Evolutionary conservation across 2,113 vertebrate species (phyloP).

Genomic region (Saimiri boliviensis): DNA sequence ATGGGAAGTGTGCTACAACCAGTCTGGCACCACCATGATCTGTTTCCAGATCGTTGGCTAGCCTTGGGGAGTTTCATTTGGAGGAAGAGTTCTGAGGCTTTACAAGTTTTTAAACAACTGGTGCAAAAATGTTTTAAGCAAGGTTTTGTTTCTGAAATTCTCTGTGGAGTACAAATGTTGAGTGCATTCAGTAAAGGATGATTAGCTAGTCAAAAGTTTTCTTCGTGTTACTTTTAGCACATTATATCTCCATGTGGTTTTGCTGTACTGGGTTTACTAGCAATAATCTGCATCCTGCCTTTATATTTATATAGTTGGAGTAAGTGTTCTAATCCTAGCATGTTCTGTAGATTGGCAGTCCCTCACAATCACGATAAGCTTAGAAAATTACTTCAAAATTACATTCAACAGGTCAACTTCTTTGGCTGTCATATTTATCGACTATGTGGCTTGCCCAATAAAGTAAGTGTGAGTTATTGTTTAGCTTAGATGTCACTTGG

Average conservation of each 20-base stretch:
- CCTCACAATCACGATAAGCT: neutral
- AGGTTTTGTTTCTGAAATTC: neutral
- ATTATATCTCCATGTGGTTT: neutral
- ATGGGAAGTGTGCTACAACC: rapidly evolving
- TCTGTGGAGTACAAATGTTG: neutral
- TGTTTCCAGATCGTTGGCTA: neutral
- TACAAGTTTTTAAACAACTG: neutral
- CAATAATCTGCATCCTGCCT: neutral
- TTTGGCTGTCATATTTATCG: neutral
- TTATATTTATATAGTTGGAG: neutral
- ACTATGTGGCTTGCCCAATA: neutral
- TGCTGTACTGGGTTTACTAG: neutral
- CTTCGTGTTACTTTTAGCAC: neutral
- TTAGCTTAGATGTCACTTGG: neutral
- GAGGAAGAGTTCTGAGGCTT: neutral
- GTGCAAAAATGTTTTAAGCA: neutral
- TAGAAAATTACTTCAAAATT: neutral
- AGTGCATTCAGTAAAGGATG: neutral
- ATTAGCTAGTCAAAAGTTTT: neutral
- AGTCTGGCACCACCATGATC: neutral
- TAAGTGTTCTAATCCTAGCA: neutral
- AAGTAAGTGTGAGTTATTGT: neutral
- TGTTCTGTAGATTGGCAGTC: neutral
- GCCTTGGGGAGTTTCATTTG: neutral
- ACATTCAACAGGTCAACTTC: neutral